These are phyloP conservation scores for Gorsachius magnificus DNA, from an alignment of 2,797 vertebrate species.

Conservation along the genomic window DNA sequence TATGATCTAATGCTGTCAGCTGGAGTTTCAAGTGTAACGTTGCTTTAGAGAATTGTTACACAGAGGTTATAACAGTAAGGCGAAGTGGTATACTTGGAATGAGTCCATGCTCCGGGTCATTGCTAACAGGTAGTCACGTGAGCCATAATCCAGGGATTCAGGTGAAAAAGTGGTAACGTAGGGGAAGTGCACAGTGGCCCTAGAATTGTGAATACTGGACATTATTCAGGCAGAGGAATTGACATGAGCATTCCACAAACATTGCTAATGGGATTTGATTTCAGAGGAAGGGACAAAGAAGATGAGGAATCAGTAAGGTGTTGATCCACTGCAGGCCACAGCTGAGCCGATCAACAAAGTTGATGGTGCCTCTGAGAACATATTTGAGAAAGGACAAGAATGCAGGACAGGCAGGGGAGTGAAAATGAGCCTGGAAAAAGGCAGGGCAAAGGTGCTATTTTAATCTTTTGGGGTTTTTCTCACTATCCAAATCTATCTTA, in stretches of 20 bases:
- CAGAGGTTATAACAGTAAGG: neutral
- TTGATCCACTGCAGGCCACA: neutral
- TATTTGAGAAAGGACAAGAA: neutral
- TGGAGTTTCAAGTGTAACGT: neutral
- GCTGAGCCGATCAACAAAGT: neutral
- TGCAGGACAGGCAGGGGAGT: neutral
- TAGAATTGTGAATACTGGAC: neutral
- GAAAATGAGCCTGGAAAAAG: neutral
- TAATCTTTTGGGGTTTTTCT: neutral
- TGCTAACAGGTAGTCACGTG: neutral
- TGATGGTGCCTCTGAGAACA: neutral
- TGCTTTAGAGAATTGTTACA: neutral
- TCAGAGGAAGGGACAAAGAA: neutral
- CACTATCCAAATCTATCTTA: neutral
- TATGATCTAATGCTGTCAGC: neutral
- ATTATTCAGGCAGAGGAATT: neutral
- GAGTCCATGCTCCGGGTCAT: neutral
- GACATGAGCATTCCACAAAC: neutral
- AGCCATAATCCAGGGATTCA: neutral
- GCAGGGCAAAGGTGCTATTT: neutral
- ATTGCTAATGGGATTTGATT: neutral
- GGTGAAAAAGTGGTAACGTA: neutral
- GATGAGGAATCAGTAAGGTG: neutral
- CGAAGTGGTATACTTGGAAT: neutral
- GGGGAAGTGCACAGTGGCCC: fast-evolving